phyloP scores from a whole-genome alignment of 1,140 invertebrate genomes.

The Notospermus geniculatus region DNA sequence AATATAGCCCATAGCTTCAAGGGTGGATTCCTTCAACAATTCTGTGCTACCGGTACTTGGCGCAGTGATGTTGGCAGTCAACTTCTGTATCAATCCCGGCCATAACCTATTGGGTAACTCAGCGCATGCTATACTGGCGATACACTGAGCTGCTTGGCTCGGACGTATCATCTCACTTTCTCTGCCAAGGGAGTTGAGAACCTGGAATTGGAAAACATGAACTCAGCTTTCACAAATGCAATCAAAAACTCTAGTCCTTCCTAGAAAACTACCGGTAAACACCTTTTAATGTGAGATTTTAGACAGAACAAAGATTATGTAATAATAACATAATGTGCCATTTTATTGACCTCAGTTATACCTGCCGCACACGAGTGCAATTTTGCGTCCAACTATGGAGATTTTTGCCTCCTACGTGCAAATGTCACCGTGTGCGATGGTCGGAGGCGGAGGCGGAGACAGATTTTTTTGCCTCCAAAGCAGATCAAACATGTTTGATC shows the following conservation, averaged over 20 bases:
- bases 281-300: too few relatives aligned
- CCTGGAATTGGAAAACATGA: constrained; percentile 62
- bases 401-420: too few relatives aligned
- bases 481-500: too few relatives aligned
- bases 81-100: constrained; percentile 78
- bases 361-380: too few relatives aligned
- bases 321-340: too few relatives aligned
- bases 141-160: constrained; percentile 96
- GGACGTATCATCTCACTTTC: constrained; percentile 78
- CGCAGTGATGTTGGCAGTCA: constrained; percentile 85
- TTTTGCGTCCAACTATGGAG: too few relatives aligned
- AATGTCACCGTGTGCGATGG: too few relatives aligned
- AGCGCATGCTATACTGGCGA: constrained; percentile 95
- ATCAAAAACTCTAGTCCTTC: background rate
- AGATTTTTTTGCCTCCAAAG: too few relatives aligned
- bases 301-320: too few relatives aligned
- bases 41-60: constrained; percentile 81
- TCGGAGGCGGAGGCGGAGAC: too few relatives aligned
- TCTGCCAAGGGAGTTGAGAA: constrained; percentile 88
- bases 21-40: constrained; percentile 90
- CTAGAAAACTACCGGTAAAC: too few relatives aligned
- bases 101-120: constrained; percentile 79
- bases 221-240: constrained; percentile 18
- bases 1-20: constrained; percentile 94
- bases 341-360: too few relatives aligned